phyloP scores from a whole-genome alignment of 2,888 invertebrate species.

The Augiades crinisus region DNA sequence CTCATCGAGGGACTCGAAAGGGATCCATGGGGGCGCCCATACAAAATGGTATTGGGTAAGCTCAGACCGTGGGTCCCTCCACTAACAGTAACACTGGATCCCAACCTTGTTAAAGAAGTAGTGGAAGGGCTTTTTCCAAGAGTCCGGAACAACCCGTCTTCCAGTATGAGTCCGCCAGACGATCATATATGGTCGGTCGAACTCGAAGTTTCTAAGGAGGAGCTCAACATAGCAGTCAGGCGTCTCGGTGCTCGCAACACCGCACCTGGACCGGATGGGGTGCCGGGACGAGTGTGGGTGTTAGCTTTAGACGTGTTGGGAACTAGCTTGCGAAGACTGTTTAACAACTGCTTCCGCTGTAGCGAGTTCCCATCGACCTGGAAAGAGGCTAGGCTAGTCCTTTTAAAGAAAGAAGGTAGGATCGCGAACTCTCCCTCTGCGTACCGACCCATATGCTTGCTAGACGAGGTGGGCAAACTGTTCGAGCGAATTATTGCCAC shows the following conservation, averaged over 20 bases:
- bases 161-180: not conserved
- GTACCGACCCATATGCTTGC: slow-evolving; percentile 26
- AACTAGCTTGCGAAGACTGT: not conserved
- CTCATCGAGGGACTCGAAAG: slow-evolving; percentile 15
- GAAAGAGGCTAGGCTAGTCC: slow-evolving; percentile 25
- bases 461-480: not conserved
- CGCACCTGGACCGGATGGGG: slow-evolving; percentile 5
- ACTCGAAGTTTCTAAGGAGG: not conserved
- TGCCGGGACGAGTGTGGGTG: not conserved
- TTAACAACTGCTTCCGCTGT: not conserved
- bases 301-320: not conserved
- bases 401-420: no score
- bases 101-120: not conserved
- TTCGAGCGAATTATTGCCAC: not conserved
- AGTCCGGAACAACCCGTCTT: not conserved
- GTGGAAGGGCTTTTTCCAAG: slow-evolving; percentile 1
- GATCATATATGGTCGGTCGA: not conserved
- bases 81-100: not conserved
- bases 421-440: slow-evolving; percentile 19
- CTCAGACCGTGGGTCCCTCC: slow-evolving; percentile 1
- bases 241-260: not conserved
- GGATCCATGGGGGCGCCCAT: slow-evolving; percentile 5
- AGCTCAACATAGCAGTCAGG: not conserved
- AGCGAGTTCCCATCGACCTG: slow-evolving; percentile 18
- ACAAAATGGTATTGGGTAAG: slow-evolving; percentile 20